Evolutionary conservation across 2,888 invertebrate genomes (phyloP).

Genomic region (Alviniconcha strummeri): DNA sequence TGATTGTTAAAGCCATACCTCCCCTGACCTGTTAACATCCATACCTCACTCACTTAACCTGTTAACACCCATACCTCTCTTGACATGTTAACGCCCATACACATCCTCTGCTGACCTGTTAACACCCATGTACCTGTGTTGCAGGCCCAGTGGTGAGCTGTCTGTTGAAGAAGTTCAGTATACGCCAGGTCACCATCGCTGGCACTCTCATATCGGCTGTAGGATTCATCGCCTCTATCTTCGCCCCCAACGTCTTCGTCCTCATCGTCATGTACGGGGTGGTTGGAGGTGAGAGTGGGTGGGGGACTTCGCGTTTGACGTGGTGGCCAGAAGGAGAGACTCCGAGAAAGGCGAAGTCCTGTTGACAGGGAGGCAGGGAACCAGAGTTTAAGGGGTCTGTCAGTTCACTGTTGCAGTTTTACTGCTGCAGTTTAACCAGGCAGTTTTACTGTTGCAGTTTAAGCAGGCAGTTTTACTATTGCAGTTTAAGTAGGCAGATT

Average conservation of each 20-base stretch:
- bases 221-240: constrained; percentile 59
- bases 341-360: too few relatives aligned
- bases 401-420: neutral
- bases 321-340: neutral
- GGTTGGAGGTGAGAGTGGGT: constrained; percentile 56
- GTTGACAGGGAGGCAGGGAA: too few relatives aligned
- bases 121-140: neutral
- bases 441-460: too few relatives aligned
- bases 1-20: too few relatives aligned
- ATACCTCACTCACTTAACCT: too few relatives aligned
- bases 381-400: neutral
- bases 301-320: neutral
- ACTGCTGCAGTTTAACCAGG: too few relatives aligned
- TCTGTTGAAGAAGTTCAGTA: constrained; percentile 53
- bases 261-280: constrained; percentile 67
- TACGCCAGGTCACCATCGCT: constrained; percentile 59
- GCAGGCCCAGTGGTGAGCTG: constrained; percentile 62
- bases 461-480: too few relatives aligned
- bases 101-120: too few relatives aligned
- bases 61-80: too few relatives aligned
- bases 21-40: too few relatives aligned
- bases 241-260: constrained; percentile 61
- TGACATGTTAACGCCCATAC: too few relatives aligned
- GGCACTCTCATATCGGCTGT: constrained; percentile 58
- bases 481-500: too few relatives aligned